A percentile compares a stretch with the other conserved stretches of the same genome.
Conservation (phyloP, 2,888 invertebrate genomes). For the Onchidella celtica region DNA sequence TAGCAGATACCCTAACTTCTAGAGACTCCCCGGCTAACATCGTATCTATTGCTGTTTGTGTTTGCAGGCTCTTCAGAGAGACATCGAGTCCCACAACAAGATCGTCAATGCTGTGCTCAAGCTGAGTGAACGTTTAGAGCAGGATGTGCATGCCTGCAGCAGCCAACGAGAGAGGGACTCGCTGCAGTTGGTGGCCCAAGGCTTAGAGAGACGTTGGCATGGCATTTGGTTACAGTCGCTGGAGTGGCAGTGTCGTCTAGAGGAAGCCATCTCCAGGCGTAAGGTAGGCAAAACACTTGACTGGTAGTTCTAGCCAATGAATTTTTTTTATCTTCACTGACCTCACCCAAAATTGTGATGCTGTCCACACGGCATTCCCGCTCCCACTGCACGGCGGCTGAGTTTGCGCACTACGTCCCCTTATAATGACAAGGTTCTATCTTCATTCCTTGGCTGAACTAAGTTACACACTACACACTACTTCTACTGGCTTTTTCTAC, state of each 20-base stretch:
- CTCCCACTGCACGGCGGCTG: no score
- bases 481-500: no score
- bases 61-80: conserved; percentile 92
- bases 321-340: no score
- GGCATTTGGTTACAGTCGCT: conserved; percentile 92
- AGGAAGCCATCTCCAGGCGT: conserved; percentile 81
- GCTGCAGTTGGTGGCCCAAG: conserved; percentile 84
- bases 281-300: conserved; percentile 64
- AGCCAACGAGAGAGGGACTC: conserved; percentile 58
- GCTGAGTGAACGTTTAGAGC: conserved; percentile 77
- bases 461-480: no score
- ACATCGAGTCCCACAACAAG: conserved; percentile 89
- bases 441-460: no score
- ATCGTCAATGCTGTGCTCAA: conserved; percentile 79
- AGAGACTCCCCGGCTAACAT: no score
- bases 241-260: conserved; percentile 95
- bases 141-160: conserved; percentile 56
- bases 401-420: no score
- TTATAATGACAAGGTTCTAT: no score
- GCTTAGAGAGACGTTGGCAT: conserved; percentile 93
- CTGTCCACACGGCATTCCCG: no score
- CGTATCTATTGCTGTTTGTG: no score
- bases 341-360: no score
- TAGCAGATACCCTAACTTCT: not conserved
- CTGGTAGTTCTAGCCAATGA: no score